Evolutionary conservation across 2,888 invertebrate species (phyloP).

Genomic region (Malthinus flaveolus): DNA sequence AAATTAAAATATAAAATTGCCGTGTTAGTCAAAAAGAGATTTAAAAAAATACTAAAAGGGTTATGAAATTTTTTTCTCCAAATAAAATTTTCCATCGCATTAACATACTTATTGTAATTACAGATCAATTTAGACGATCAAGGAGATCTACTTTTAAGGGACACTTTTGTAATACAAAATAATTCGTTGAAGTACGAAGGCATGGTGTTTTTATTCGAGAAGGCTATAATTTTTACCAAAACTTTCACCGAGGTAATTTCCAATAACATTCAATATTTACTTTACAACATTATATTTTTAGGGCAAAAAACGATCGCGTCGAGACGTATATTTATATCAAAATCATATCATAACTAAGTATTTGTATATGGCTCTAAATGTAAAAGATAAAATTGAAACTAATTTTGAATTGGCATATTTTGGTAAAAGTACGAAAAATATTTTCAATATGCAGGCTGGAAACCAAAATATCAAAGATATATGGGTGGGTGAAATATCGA

Average conservation of each 20-base stretch:
- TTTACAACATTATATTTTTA: neutral
- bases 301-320: neutral
- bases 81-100: neutral
- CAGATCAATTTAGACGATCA: constrained; percentile 1
- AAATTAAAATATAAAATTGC: too few species aligned
- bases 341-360: constrained; percentile 10
- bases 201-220: constrained; percentile 30
- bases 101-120: too few species aligned
- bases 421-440: constrained; percentile 9
- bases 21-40: too few species aligned
- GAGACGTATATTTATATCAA: constrained; percentile 4
- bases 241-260: constrained; percentile 18
- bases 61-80: too few species aligned
- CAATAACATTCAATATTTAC: neutral
- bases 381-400: neutral
- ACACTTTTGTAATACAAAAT: constrained; percentile 4
- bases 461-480: constrained; percentile 11
- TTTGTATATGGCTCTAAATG: neutral
- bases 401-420: constrained; percentile 1
- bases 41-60: too few species aligned
- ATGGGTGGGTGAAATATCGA: constrained; percentile 15
- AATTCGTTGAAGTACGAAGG: constrained; percentile 11
- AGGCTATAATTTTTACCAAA: constrained; percentile 26
- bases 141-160: constrained; percentile 10
- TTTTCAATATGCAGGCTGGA: constrained; percentile 10